Evolutionary conservation across 2,113 vertebrate genomes (phyloP).

Genomic region (Odobenus rosmarus): DNA sequence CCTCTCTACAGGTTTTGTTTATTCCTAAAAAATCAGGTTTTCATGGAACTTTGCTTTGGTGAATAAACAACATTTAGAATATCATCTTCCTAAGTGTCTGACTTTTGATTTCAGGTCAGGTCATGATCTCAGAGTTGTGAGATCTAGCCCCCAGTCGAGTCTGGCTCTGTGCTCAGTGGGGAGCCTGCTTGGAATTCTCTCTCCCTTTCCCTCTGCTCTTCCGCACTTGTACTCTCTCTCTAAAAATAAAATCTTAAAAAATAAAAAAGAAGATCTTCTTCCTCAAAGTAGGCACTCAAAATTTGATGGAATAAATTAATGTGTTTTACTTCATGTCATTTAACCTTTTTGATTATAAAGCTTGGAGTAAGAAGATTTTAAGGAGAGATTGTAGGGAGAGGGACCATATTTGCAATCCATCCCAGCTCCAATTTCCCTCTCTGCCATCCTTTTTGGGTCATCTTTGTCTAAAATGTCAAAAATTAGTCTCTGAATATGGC

Average conservation of each 20-base stretch:
- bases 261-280: background rate
- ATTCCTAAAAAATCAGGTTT: constrained; percentile 21
- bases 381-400: background rate
- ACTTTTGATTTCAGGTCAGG: background rate
- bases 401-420: background rate
- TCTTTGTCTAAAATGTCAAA: background rate
- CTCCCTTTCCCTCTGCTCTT: background rate
- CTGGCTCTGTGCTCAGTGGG: background rate
- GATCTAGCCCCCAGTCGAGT: background rate
- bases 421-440: background rate
- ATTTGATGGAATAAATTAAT: background rate
- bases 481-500: background rate
- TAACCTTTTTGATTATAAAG: background rate
- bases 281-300: background rate
- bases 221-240: background rate
- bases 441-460: background rate
- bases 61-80: background rate
- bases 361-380: background rate
- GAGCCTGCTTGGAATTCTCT: background rate
- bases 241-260: background rate
- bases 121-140: background rate
- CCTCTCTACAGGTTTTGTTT: constrained; percentile 40
- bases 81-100: background rate
- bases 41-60: constrained; percentile 8
- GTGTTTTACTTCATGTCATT: background rate